These are phyloP conservation scores for Diadophis punctatus DNA, from an alignment of 2,113 vertebrate genomes.

Conservation along the genomic window DNA sequence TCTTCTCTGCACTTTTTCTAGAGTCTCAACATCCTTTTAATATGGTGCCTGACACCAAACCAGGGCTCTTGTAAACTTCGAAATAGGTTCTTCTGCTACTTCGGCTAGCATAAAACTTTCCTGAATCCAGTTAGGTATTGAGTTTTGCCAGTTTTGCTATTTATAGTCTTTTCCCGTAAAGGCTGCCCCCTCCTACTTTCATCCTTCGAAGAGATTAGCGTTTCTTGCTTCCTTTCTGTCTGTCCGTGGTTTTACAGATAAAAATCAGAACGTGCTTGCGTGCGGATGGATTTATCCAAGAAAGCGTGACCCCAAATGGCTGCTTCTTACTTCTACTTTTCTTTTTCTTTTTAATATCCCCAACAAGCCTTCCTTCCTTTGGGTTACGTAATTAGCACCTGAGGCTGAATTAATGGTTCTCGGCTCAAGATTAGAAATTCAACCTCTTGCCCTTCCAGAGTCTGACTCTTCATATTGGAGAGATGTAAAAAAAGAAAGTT, in stretches of 20 bases:
- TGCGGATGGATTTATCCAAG: background rate
- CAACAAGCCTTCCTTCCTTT: background rate
- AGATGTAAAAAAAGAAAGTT: background rate
- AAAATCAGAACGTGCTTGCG: background rate
- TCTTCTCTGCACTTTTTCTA: no score
- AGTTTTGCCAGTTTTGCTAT: background rate
- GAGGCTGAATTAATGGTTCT: background rate
- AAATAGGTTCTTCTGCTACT: background rate
- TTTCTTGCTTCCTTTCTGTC: constrained; percentile 4
- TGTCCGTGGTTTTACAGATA: background rate
- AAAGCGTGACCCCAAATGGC: background rate
- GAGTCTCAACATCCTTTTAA: no score
- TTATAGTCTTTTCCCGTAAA: constrained; percentile 15
- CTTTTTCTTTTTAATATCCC: background rate
- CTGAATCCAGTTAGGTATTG: constrained; percentile 22
- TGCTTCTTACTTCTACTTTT: background rate
- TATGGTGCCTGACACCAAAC: no score
- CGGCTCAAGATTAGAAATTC: background rate
- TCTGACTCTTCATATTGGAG: background rate
- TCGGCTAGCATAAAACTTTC: constrained; percentile 30
- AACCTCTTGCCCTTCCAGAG: background rate
- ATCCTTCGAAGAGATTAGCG: background rate
- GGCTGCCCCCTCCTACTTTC: background rate
- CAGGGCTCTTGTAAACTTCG: background rate
- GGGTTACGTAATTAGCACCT: background rate